Base-by-base conservation (phyloP, 1,140 invertebrate species). In the Armadillidium nasatum region DNA sequence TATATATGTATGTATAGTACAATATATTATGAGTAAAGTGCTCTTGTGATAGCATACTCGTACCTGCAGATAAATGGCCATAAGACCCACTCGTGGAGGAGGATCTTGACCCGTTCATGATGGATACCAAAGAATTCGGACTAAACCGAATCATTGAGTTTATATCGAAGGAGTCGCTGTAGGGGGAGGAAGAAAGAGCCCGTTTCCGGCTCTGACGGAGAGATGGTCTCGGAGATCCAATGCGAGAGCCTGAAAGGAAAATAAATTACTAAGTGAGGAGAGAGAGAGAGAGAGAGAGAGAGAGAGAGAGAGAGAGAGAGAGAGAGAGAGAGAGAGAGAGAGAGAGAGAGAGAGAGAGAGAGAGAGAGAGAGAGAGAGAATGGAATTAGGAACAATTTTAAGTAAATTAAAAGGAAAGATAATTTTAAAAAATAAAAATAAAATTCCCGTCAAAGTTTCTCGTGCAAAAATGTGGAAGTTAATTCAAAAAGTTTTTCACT, bases 121-220 rank as follows among this genome's bases (percentile, higher is more conserved):
- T 91, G n/a, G 93, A 93, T 22, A 92, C 92, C 75, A 98, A 85
- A 50, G 94, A 96, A 80, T 95, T 96, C 0, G 95, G 96, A 13
- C 95, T 97, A 81, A 95, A 94, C 78, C 95, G 89, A 81, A 98
- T 97, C 88, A 97, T 93, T 71, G 94, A 95, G 82, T 94, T 94
- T 82, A 98, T 91, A 84, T 97, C 95, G 82, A 97, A 89, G 11
- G 93, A 93, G 84, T 97, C 95, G 0, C 94, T 95, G 82, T 97
- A 96, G 0, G 96, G 95, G 13, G 95, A 97, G 84, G 93, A 94
- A 69, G 95, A 97, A 0, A 97, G 87, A 0, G 95, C 94, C 69
- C 96, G 87, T 83, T 98, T 98, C 44, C 95, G 89, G 82, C 91
- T 91, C 43, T 90, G 90, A 67, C 90, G 90, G 22, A 84, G 88